Evolutionary conservation across 2,113 vertebrate genomes (phyloP).

Genomic region (Myrmophylax atrothorax): DNA sequence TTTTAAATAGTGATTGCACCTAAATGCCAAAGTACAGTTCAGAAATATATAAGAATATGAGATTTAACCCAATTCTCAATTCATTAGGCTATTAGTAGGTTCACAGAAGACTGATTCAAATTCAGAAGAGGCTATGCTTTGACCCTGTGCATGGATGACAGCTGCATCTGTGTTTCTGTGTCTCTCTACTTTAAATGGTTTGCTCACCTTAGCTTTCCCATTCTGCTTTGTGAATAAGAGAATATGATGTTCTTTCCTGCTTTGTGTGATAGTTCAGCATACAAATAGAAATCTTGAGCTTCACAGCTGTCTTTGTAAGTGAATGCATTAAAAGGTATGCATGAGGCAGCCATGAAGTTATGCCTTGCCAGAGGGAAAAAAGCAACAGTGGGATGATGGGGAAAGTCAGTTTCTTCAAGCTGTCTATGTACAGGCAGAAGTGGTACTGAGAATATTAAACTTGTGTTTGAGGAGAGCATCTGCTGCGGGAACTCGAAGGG

Average conservation of each 20-base stretch:
- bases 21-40: not conserved
- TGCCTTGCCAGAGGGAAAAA: not conserved
- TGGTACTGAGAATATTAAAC: not conserved
- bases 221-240: not conserved
- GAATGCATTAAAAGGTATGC: not conserved
- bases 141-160: not conserved
- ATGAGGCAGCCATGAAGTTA: not conserved
- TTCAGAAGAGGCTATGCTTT: not conserved
- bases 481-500: not conserved
- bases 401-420: not conserved
- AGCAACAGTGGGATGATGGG: not conserved
- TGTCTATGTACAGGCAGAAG: not conserved
- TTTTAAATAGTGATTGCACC: not conserved
- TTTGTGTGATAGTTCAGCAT: not conserved
- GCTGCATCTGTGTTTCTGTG: not conserved
- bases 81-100: not conserved
- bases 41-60: not conserved
- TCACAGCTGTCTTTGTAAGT: not conserved
- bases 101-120: not conserved
- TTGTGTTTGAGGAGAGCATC: not conserved
- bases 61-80: not conserved
- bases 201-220: not conserved
- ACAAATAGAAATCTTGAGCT: not conserved
- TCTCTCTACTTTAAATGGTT: not conserved
- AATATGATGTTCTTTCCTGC: not conserved